phyloP scores from a whole-genome alignment of 2,113 vertebrate genomes.

The Oreochromis aureus region DNA sequence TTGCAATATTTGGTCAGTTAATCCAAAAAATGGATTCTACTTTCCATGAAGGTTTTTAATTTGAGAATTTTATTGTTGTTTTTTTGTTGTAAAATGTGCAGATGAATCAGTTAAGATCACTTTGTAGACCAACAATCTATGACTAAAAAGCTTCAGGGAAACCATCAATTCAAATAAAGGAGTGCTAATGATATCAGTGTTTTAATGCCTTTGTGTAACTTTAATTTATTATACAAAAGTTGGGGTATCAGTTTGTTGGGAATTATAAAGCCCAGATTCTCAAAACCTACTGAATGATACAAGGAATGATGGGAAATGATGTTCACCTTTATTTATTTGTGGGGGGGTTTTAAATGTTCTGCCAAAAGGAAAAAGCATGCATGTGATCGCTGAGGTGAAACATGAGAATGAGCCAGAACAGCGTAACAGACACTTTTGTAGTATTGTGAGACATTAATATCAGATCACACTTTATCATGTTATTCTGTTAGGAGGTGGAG shows the following conservation, averaged over 20 bases:
- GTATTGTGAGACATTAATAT: neutral
- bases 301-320: neutral
- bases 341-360: neutral
- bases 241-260: neutral
- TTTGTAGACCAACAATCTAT: neutral
- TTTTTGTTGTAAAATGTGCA: neutral
- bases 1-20: neutral
- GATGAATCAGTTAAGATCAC: neutral
- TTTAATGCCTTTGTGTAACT: neutral
- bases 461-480: neutral
- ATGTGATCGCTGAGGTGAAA: neutral
- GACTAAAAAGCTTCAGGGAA: neutral
- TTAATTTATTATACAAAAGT: neutral
- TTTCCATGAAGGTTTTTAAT: neutral
- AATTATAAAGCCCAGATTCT: neutral
- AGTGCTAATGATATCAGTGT: neutral
- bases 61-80: neutral
- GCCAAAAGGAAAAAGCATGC: neutral
- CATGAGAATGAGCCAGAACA: neutral
- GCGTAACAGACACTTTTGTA: neutral
- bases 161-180: neutral
- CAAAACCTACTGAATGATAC: rapidly evolving
- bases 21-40: neutral
- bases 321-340: neutral
- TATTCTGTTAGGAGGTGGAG: neutral